Conservation (phyloP, 2,797 vertebrate genomes). For the Acanthurus lineatus region DNA sequence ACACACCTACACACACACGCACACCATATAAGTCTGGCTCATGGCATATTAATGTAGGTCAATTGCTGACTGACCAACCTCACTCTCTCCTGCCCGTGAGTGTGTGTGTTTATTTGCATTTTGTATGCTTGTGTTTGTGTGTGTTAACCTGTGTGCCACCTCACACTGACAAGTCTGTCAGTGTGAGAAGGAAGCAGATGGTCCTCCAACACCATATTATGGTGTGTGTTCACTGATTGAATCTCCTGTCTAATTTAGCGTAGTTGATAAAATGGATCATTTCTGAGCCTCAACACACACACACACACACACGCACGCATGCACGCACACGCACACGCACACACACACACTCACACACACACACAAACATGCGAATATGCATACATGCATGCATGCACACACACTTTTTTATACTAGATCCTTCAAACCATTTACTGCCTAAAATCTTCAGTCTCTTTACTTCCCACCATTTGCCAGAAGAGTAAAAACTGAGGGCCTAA, state of each 20-base stretch:
- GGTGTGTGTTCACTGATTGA: constrained; percentile 50
- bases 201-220: constrained; percentile 43
- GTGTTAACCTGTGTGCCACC: constrained; percentile 17
- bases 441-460: constrained; percentile 15
- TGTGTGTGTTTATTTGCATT: no score
- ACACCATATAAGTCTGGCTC: neutral
- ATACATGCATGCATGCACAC: neutral
- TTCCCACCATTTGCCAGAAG: no score
- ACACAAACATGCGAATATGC: constrained; percentile 2
- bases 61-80: constrained; percentile 38
- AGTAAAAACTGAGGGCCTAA: no score
- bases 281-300: constrained; percentile 27
- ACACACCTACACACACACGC: no score
- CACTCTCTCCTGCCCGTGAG: constrained; percentile 13
- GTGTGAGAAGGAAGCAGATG: constrained; percentile 59
- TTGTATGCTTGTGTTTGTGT: neutral
- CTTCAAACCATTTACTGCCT: constrained; percentile 14
- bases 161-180: constrained; percentile 11
- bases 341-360: neutral
- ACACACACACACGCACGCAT: constrained; percentile 3
- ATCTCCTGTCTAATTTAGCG: constrained; percentile 63
- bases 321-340: neutral
- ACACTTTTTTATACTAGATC: neutral
- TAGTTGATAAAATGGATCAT: constrained; percentile 57
- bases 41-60: constrained; percentile 40